phyloP scores from a whole-genome alignment of 2,888 invertebrate genomes.

The Artemia sinica region DNA sequence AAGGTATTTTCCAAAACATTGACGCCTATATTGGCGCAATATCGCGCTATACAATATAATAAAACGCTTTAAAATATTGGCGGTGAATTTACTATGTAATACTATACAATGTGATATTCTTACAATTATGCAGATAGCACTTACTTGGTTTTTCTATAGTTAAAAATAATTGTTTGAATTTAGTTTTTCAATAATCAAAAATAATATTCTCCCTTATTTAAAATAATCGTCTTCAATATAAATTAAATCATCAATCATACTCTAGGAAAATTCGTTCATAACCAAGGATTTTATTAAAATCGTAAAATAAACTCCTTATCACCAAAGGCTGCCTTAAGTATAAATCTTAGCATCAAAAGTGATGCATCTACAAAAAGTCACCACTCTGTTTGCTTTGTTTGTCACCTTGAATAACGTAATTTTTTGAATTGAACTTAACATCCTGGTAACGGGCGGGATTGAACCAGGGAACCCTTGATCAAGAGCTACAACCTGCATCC shows the following conservation, averaged over 20 bases:
- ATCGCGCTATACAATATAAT: conserved; percentile 15
- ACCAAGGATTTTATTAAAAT: background rate
- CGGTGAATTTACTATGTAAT: background rate
- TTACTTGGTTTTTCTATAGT: background rate
- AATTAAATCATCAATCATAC: background rate
- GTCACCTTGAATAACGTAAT: no score
- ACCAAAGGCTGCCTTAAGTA: no score
- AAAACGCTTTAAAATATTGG: background rate
- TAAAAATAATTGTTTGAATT: background rate
- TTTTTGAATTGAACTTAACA: no score
- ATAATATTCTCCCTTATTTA: background rate
- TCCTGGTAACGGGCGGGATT: no score
- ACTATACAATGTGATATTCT: conserved; percentile 20
- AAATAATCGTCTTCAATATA: background rate
- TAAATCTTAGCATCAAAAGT: no score
- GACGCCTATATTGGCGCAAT: conserved; percentile 15
- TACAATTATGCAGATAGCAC: conserved; percentile 15
- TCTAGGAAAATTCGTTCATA: background rate
- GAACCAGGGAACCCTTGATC: no score
- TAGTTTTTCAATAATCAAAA: background rate
- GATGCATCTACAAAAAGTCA: no score
- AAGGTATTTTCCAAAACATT: no score
- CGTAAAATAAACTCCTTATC: no score
- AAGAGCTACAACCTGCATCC: no score
- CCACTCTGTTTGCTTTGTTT: no score